Evolutionary conservation across 2,797 vertebrate species (phyloP), one percentile per base, ranked within the genome.

Genomic region (Spinibarbus caldwelli): DNA sequence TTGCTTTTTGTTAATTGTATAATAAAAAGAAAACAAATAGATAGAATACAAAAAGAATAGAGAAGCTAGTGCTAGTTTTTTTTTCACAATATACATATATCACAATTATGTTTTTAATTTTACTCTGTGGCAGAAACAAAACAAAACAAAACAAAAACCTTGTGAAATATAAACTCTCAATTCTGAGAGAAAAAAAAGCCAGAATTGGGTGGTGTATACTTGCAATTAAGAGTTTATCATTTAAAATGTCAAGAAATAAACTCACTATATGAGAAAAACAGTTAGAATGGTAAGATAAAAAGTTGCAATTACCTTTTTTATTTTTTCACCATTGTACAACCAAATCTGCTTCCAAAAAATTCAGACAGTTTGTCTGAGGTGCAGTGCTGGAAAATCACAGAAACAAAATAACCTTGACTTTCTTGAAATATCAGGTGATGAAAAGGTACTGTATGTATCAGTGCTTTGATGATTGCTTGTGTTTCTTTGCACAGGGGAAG

Each of bases 401-500:
- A 23, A 75, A 75, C 26, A 23, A 31, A 75, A 36, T 17, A 4
- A 9, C 15, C 62, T 34, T 66, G 29, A 19, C 62, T 34, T 9
- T 66, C 29, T 66, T 66, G 29, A 34, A 34, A 34, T 66, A 66
- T 34, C 62, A 34, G 62, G 29, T 34, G 29, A 66, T 66, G 62
- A 66, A 66, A 66, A 19, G 3, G 15, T 17, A 19, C 62, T 34
- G 62, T 41, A 26, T 82, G 79, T 43, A 15, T 80, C 21, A n/a
- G 29, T 52, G 31, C 43, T 36, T 14, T 43, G 17, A 15, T 26
- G 54, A 31, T 29, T 36, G 38, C 21, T 45, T 54, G 9, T 86
- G 78, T 76, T 26, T 85, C 47, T 80, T 6, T 70, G 34, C 84
- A 45, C 92, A 99, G 98, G 98, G 97, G 79, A 98, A 98, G 88